Evolutionary conservation across 2,113 vertebrate genomes (phyloP).

Genomic region (Paramisgurnus dabryanus): DNA sequence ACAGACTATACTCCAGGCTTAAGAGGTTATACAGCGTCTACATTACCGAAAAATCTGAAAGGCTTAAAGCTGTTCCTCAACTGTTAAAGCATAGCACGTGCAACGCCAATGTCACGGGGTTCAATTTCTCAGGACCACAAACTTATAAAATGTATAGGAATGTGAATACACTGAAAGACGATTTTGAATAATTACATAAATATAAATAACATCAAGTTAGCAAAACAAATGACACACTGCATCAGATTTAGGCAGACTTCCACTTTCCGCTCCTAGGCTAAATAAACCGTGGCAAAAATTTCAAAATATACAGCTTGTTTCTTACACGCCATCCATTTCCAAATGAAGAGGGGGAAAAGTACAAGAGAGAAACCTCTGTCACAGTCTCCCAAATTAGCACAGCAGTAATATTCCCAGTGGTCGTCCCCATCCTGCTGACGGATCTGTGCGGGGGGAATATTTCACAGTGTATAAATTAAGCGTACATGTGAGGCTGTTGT

Average conservation of each 20-base stretch:
- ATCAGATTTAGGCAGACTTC: neutral
- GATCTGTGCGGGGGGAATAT: constrained; percentile 77
- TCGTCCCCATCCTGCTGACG: constrained; percentile 67
- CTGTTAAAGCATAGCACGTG: too few relatives aligned
- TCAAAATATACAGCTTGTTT: neutral
- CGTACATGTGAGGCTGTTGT: constrained; percentile 58
- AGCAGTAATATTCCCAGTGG: constrained; percentile 69
- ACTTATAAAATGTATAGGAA: too few relatives aligned
- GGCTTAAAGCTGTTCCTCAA: too few relatives aligned
- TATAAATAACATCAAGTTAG: neutral
- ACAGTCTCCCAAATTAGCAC: constrained; percentile 77
- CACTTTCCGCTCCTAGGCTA: neutral
- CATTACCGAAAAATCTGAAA: too few relatives aligned
- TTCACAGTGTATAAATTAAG: constrained; percentile 80
- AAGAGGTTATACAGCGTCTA: too few relatives aligned
- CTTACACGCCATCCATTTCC: neutral
- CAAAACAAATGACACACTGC: neutral
- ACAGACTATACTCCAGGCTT: too few relatives aligned
- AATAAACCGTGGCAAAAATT: neutral
- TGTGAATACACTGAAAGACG: too few relatives aligned
- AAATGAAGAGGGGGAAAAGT: neutral
- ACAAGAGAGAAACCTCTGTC: constrained; percentile 68
- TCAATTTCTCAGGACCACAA: too few relatives aligned
- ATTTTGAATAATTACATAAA: too few relatives aligned
- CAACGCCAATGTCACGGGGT: too few relatives aligned